phyloP scores from a whole-genome alignment of 2,113 vertebrate species.

The Fregata magnificens region DNA sequence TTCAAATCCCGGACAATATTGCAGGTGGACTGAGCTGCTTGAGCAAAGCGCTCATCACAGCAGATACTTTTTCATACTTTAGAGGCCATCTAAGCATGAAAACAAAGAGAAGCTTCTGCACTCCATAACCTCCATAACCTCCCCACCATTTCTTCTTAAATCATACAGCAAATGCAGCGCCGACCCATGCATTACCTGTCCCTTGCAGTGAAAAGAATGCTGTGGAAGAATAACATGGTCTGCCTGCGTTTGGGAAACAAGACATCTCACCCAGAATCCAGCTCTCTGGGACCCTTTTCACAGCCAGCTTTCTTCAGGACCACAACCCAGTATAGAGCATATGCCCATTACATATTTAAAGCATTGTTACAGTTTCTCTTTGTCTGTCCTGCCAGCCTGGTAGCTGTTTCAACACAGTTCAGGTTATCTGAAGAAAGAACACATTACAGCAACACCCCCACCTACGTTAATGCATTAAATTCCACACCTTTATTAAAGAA shows the following conservation, averaged over 20 bases:
- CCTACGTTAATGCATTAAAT: not conserved
- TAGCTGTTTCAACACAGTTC: not conserved
- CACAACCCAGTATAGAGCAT: not conserved
- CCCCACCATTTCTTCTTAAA: not conserved
- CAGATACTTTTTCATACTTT: not conserved
- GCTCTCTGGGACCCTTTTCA: not conserved
- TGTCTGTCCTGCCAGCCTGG: not conserved
- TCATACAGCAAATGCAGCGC: not conserved
- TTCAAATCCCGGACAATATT: not conserved
- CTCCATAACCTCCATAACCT: not conserved
- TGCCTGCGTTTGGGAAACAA: not conserved
- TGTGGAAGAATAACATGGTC: not conserved
- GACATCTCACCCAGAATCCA: not conserved
- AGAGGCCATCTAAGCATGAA: not conserved
- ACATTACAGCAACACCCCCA: fast-evolving
- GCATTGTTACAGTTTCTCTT: not conserved
- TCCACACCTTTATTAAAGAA: not conserved
- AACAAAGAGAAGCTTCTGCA: not conserved
- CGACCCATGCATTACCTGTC: not conserved
- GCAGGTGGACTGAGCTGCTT: not conserved
- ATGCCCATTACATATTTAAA: not conserved
- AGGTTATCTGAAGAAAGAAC: not conserved
- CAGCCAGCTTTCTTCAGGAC: not conserved
- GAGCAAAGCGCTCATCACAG: not conserved
- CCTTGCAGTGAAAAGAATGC: fast-evolving